Evolutionary conservation across 2,888 invertebrate species (phyloP).

Genomic region (Metellina segmentata): DNA sequence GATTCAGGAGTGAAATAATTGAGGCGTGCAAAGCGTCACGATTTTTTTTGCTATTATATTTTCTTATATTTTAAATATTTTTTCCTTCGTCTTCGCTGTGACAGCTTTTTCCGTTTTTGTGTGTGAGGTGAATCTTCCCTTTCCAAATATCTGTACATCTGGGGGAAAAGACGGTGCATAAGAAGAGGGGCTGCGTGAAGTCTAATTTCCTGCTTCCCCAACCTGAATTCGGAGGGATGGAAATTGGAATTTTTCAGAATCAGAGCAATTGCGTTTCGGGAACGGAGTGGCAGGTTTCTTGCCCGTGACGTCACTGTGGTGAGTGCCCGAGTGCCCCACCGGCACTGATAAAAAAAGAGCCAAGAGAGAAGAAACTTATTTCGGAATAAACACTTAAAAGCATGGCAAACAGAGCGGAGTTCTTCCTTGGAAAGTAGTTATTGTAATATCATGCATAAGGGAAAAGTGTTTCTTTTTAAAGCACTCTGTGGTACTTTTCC

Average conservation of each 20-base stretch:
- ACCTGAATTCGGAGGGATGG: slow-evolving; percentile 26
- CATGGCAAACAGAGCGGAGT: background rate
- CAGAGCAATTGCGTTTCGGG: slow-evolving; percentile 46
- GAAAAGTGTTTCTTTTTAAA: background rate
- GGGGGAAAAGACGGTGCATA: background rate
- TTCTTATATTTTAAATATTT: background rate
- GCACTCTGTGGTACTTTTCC: background rate
- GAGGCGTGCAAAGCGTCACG: slow-evolving; percentile 60
- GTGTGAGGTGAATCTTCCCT: slow-evolving; percentile 4
- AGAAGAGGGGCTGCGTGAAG: background rate
- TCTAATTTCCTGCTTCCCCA: slow-evolving; percentile 63
- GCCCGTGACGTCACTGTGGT: slow-evolving; percentile 11
- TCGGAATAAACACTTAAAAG: background rate
- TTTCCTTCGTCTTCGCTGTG: background rate
- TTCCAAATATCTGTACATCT: slow-evolving; percentile 36
- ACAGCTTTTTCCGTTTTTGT: slow-evolving; percentile 51
- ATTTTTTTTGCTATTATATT: slow-evolving; percentile 17
- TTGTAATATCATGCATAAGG: background rate
- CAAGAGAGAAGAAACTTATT: background rate
- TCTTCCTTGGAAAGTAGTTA: background rate
- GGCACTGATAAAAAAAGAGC: background rate
- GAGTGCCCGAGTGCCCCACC: background rate
- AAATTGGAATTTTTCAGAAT: slow-evolving; percentile 64
- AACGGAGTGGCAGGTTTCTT: slow-evolving; percentile 39
- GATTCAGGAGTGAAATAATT: slow-evolving; percentile 62